Evolutionary conservation across 2,888 invertebrate genomes (phyloP).

Genomic region (Cantharis nigra): DNA sequence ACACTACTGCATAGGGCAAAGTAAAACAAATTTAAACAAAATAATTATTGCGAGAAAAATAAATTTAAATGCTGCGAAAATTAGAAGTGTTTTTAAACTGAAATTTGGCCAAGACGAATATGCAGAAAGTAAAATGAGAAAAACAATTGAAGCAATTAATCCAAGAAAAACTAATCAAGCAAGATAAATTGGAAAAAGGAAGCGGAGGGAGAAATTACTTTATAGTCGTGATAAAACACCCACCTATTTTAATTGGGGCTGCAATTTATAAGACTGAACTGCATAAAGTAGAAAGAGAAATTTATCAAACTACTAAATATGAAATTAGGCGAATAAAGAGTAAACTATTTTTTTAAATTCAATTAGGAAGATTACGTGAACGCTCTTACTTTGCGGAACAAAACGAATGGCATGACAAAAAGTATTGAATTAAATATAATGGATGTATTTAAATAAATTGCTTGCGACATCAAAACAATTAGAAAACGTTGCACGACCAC

Average conservation of each 20-base stretch:
- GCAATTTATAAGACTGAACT: slow-evolving; percentile 50
- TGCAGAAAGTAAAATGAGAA: slow-evolving; percentile 55
- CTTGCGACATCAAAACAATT: slow-evolving; percentile 7
- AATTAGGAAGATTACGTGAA: not conserved
- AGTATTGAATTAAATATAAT: not conserved
- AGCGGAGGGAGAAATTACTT: slow-evolving; percentile 54
- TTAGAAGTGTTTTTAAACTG: slow-evolving; percentile 35
- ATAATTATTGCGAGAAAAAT: slow-evolving; percentile 10
- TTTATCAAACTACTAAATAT: slow-evolving; percentile 27
- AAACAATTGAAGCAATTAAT: slow-evolving; percentile 59
- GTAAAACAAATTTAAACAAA: not conserved
- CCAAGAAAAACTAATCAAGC: slow-evolving; percentile 59
- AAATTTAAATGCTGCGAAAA: not conserved
- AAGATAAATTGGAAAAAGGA: slow-evolving; percentile 55
- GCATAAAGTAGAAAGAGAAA: slow-evolving; percentile 26
- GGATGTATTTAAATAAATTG: not conserved
- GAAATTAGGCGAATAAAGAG: slow-evolving; percentile 5
- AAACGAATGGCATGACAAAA: not conserved
- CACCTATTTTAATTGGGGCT: slow-evolving; percentile 55
- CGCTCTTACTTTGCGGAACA: not conserved
- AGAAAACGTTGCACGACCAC: slow-evolving; percentile 12
- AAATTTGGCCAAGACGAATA: slow-evolving; percentile 54
- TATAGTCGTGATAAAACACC: slow-evolving; percentile 57
- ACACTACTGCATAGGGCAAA: no score
- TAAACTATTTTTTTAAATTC: not conserved